These are phyloP conservation scores for Drosophila ohnishii DNA, from an alignment of 1,140 invertebrate genomes.

Conservation along the genomic window DNA sequence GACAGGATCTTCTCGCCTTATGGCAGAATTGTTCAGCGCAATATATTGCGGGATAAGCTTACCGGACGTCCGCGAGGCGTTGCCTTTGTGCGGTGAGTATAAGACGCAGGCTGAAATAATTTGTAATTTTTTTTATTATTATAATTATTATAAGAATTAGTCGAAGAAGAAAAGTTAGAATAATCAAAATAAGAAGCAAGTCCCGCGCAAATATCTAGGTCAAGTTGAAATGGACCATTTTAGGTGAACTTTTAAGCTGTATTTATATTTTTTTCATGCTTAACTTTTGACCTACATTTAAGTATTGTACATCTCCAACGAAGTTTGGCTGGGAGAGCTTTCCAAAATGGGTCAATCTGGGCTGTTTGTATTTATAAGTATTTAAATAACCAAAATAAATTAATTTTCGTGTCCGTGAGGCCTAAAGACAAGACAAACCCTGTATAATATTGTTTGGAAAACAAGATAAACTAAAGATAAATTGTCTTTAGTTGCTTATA, in stretches of 20 bases:
- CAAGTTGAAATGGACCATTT: background rate
- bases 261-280: background rate
- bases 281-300: background rate
- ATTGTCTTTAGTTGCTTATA: background rate
- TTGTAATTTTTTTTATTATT: too few species aligned
- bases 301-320: background rate
- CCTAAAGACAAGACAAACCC: too few species aligned
- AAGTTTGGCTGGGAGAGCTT: background rate
- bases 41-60: slow-evolving; percentile 93
- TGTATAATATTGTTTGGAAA: background rate
- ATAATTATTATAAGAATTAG: too few species aligned
- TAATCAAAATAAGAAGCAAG: background rate
- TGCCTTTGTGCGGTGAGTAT: slow-evolving; percentile 92
- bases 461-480: background rate
- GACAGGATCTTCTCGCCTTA: slow-evolving; percentile 92
- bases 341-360: slow-evolving; percentile 3
- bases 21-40: slow-evolving; percentile 94
- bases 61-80: slow-evolving; percentile 93
- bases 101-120: too few species aligned
- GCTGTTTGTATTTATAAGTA: background rate
- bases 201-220: background rate
- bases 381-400: background rate
- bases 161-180: too few species aligned
- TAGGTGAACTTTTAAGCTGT: background rate
- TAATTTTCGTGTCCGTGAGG: too few species aligned